phyloP scores from a whole-genome alignment of 2,888 invertebrate species.

The Mythimna albipuncta region DNA sequence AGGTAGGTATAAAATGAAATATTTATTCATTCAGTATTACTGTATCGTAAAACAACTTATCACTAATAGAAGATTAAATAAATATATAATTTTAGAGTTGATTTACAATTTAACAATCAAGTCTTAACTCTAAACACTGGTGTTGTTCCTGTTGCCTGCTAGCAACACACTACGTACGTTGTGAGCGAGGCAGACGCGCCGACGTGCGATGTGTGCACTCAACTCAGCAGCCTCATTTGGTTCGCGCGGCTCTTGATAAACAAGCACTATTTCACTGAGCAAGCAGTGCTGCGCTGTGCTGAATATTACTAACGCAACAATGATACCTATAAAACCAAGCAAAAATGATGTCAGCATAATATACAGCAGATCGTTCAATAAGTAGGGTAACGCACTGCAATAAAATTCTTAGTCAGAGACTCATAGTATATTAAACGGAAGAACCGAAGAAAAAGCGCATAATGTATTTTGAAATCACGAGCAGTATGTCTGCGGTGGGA shows the following conservation, averaged over 20 bases:
- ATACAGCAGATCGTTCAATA: too few relatives aligned
- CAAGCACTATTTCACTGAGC: background rate
- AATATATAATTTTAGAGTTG: background rate
- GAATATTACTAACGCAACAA: background rate
- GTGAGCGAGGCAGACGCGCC: background rate
- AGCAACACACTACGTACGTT: background rate
- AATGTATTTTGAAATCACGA: constrained; percentile 20
- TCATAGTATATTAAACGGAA: background rate
- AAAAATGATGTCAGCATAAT: background rate
- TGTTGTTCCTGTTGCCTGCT: background rate
- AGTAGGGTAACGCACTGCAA: background rate
- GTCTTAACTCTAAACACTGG: background rate
- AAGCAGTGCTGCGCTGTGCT: background rate
- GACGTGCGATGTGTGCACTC: constrained; percentile 10
- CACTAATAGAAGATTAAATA: background rate
- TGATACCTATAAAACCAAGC: background rate
- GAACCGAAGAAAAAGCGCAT: constrained; percentile 3
- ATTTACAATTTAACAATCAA: background rate
- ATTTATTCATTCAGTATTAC: too few relatives aligned
- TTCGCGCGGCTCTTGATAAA: constrained; percentile 12
- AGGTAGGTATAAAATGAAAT: too few relatives aligned
- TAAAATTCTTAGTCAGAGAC: too few relatives aligned
- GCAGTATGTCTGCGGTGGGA: constrained; percentile 21
- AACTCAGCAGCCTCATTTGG: constrained; percentile 6
- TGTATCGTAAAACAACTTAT: too few relatives aligned